Conservation (phyloP, 2,797 vertebrate genomes). For the Zalophus californianus region DNA sequence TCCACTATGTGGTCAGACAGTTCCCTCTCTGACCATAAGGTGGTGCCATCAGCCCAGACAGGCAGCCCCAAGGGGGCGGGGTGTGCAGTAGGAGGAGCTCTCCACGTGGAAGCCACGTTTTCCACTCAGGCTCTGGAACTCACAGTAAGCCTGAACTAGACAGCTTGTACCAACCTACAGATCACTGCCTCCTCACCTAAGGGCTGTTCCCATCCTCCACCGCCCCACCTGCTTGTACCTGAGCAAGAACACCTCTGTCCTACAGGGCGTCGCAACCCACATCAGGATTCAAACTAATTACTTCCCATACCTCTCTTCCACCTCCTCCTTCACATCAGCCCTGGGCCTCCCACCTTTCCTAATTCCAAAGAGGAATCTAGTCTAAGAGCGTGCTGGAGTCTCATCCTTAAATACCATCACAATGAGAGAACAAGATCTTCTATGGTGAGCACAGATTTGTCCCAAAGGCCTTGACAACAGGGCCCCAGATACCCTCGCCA, state of each 20-base stretch:
- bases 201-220: neutral
- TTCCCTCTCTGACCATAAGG: slow-evolving; percentile 74
- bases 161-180: neutral
- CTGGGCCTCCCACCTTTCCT: neutral
- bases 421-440: neutral
- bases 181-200: neutral
- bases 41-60: slow-evolving; percentile 71
- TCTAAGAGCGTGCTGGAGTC: neutral
- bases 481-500: neutral
- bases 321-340: neutral
- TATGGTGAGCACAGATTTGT: neutral
- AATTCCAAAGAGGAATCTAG: neutral
- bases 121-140: neutral
- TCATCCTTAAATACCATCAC: neutral
- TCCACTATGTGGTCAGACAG: neutral
- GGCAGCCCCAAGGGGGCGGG: slow-evolving; percentile 53
- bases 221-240: neutral
- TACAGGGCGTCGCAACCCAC: neutral
- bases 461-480: neutral
- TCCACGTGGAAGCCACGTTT: slow-evolving; percentile 24
- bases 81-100: slow-evolving; percentile 6
- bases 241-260: neutral
- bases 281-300: neutral
- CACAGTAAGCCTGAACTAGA: neutral
- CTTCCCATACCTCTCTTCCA: neutral